Conservation (phyloP, 2,113 vertebrate genomes). For the Strix uralensis region DNA sequence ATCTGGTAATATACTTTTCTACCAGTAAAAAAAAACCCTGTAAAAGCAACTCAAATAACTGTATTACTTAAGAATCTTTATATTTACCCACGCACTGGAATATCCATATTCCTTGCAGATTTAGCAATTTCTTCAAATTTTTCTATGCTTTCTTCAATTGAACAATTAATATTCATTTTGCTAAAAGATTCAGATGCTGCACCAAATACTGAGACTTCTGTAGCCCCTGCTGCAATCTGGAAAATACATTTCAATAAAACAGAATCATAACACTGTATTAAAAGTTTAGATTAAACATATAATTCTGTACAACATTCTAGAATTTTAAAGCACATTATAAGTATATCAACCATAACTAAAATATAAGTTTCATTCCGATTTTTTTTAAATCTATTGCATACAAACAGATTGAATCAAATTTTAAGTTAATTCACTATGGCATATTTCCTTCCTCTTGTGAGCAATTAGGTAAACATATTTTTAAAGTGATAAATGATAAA, state of each 20-base stretch:
- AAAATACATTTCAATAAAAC: constrained; percentile 54
- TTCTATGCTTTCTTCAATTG: constrained; percentile 91
- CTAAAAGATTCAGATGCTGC: constrained; percentile 92
- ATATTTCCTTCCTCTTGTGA: not conserved
- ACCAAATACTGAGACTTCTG: constrained; percentile 91
- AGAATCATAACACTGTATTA: not conserved
- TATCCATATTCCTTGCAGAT: constrained; percentile 80
- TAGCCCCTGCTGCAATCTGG: constrained; percentile 90
- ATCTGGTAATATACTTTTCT: not conserved
- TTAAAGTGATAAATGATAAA: not conserved
- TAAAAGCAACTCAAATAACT: not conserved
- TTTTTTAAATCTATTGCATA: not conserved
- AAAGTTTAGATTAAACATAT: not conserved
- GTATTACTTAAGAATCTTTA: not conserved
- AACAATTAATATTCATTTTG: constrained; percentile 92
- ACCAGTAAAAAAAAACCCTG: not conserved
- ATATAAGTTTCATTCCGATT: not conserved
- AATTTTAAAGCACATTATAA: not conserved
- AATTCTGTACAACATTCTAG: not conserved
- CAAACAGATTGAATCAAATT: not conserved
- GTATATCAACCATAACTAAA: not conserved
- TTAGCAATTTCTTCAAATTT: constrained; percentile 86
- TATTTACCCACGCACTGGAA: constrained; percentile 90
- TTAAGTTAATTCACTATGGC: not conserved
- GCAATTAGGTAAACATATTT: not conserved